A percentile compares a stretch with the other conserved stretches of the same genome.
Conservation (phyloP, 2,113 vertebrate genomes). For the Todiramphus saurophagus region DNA sequence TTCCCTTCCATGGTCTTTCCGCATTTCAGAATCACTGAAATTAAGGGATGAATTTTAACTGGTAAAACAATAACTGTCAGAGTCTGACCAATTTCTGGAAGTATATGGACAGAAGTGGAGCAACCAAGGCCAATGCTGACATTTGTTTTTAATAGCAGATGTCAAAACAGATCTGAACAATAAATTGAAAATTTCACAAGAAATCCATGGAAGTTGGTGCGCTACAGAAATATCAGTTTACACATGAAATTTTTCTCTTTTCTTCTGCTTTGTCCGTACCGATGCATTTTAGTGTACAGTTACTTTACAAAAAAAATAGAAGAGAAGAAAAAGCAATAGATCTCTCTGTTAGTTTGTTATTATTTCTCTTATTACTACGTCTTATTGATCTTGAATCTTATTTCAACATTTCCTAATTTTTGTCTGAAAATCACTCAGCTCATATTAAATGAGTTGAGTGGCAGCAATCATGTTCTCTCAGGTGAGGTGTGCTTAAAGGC, state of each 20-base stretch:
- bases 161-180: not conserved
- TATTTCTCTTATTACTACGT: not conserved
- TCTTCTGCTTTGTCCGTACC: not conserved
- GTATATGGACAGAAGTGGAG: not conserved
- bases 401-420: not conserved
- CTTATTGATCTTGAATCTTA: not conserved
- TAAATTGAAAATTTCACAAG: not conserved
- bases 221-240: not conserved
- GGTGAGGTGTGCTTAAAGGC: not conserved
- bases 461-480: not conserved
- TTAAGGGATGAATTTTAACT: not conserved
- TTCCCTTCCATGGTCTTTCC: not conserved
- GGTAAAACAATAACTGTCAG: not conserved
- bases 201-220: not conserved
- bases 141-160: not conserved
- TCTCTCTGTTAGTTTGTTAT: not conserved
- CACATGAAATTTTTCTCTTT: not conserved
- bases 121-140: not conserved
- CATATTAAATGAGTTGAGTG: not conserved
- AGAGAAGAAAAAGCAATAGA: not conserved
- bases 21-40: not conserved
- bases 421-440: not conserved
- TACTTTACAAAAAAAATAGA: not conserved
- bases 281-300: not conserved
- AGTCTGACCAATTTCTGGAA: not conserved